Conservation (phyloP, 2,888 invertebrate genomes). For the Plemyria rubiginata region DNA sequence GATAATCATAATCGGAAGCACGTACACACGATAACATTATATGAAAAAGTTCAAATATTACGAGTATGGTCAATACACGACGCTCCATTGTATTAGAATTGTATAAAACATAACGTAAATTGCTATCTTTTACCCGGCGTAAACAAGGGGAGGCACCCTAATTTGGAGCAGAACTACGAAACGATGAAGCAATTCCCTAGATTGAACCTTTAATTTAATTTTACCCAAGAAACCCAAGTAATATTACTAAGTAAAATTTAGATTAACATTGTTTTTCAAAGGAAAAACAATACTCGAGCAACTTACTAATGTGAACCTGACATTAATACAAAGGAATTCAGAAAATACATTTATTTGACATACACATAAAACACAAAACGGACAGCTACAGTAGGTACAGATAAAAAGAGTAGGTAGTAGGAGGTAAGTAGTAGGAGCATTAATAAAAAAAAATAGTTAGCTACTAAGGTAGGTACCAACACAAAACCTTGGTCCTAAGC, state of each 20-base stretch:
- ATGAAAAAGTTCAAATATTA: conserved; percentile 29
- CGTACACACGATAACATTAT: conserved; percentile 33
- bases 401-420: too few species aligned
- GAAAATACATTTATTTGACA: too few species aligned
- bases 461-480: too few species aligned
- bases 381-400: too few species aligned
- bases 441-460: too few species aligned
- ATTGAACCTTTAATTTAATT: conserved; percentile 15
- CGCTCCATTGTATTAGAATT: conserved; percentile 29
- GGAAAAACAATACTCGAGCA: conserved; percentile 24
- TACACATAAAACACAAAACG: too few species aligned
- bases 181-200: conserved; percentile 24
- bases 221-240: neutral
- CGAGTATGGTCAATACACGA: conserved; percentile 39
- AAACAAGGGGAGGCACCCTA: conserved; percentile 34
- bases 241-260: conserved; percentile 17
- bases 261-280: conserved; percentile 12
- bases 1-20: conserved; percentile 32
- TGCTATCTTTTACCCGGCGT: conserved; percentile 30
- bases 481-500: too few species aligned
- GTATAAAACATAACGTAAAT: conserved; percentile 27
- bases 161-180: conserved; percentile 22
- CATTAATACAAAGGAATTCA: conserved; percentile 54
- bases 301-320: conserved; percentile 29
- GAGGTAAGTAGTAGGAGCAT: too few species aligned